These are phyloP conservation scores for Mareca penelope DNA, from an alignment of 2,797 vertebrate genomes.

Conservation along the genomic window DNA sequence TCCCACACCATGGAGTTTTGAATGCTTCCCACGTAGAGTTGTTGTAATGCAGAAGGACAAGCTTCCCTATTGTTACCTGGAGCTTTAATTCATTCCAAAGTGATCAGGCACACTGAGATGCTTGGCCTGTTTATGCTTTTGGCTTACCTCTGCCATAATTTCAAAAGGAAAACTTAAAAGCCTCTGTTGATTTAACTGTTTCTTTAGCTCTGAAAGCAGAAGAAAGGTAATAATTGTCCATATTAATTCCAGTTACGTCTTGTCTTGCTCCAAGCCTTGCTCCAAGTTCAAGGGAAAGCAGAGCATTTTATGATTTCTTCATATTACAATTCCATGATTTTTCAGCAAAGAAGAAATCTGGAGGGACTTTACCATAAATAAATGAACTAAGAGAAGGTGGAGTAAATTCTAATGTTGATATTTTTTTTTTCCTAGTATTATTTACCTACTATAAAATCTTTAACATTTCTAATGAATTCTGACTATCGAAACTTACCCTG, in stretches of 20 bases:
- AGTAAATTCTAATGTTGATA: not conserved
- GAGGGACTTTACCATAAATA: not conserved
- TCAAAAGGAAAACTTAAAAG: not conserved
- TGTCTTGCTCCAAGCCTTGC: not conserved
- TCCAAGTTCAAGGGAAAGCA: not conserved
- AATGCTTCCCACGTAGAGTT: not conserved
- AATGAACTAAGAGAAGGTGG: not conserved
- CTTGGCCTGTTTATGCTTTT: not conserved
- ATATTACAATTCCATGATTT: not conserved
- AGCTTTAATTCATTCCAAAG: not conserved
- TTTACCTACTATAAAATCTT: not conserved
- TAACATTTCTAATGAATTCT: not conserved
- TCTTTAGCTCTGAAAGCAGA: not conserved
- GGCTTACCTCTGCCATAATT: not conserved
- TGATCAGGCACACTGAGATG: not conserved
- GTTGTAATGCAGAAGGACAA: not conserved
- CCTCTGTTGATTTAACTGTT: not conserved
- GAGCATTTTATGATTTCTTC: not conserved
- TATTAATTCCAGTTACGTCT: not conserved
- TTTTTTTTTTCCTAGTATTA: not conserved
- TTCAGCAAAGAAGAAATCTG: not conserved
- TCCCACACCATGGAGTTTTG: not conserved
- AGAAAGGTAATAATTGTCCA: not conserved
- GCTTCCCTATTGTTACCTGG: fast-evolving
- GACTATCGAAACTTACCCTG: not conserved